Evolutionary conservation across 2,113 vertebrate genomes (phyloP), one percentile per base, ranked within the genome.

Genomic region (Petromus typicus): DNA sequence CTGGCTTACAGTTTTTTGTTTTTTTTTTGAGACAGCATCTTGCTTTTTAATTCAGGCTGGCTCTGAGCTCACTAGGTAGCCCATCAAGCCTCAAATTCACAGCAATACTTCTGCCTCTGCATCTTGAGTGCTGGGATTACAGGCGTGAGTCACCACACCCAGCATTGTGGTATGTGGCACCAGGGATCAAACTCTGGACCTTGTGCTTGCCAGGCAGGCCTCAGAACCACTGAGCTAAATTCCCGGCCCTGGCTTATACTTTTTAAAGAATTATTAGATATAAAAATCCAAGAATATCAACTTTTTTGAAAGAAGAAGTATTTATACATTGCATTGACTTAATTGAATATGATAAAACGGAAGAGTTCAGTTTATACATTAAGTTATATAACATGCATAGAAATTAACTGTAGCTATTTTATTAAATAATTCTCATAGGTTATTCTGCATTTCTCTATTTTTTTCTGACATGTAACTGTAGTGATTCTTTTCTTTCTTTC

Each of bases 321-420:
- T 81, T 94, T 96, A 78, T 40, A 76, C 54, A 86, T 63, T 32
- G 25, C 8, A 95, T 64, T 10, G 75, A 57, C 20, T 81, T 89
- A 64, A 34, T 85, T 67, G 32, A 92, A 63, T 40, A 71, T 71
- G 67, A 23, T 40, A 23, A 40, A 40, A 64, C 40, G 14, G 54
- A 56, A 56, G 14, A 56, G 54, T 56, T 56, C 54, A 56, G 14
- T 56, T 56, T 56, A 56, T 56, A 56, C 14, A 56, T 56, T 56
- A 56, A 56, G 14, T 71, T 69, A 69, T 69, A 69, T 69, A 71
- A 71, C 40, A 71, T 71, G 23, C 22, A 40, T 40, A 37, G 37
- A 40, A 71, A 23, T 71, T 17, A 69, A 34, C 76, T 69, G 3
- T 34, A 82, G 22, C 30, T 51, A 73, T 56, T 56, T 27, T 92